Base-by-base conservation (phyloP, 2,888 invertebrate species). In the Dicyrtomina minuta region DNA sequence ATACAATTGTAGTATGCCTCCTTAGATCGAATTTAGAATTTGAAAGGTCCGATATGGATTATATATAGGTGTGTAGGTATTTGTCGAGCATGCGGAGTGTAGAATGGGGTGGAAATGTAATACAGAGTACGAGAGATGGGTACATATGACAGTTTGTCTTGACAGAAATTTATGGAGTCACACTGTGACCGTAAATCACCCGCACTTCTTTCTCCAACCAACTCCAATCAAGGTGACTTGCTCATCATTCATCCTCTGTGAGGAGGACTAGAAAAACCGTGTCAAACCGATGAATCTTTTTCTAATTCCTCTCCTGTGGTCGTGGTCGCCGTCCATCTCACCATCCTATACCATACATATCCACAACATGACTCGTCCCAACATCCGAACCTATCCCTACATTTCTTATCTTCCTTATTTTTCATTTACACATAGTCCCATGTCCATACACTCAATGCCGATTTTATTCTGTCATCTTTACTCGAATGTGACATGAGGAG, bases 121-220 rank as follows among this genome's bases (percentile, higher is more conserved):
- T 41, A 33, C 33, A 33, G 33, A 5, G 17, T n/a, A 39, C 1
- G 41, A 41, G 41, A 59, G 44, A 24, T 39, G 41, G n/a, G 6
- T 41, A 58, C 58, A 55, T 60, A 68, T 68, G 68, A 68, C 68
- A 68, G 68, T 60, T 68, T 68, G 20, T 53, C 68, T 66, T 70
- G 72, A 74, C 67, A 68, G 71, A 65, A 75, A 75, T 75, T 75
- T 75, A 77, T 75, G 77, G 74, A 74, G 74, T 77, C 77, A 75
- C 70, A 77, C 75, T 74, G 73, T 66, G 75, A 74, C 75, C 75
- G 74, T 77, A 77, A 77, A 75, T 77, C 77, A 75, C 74, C 58
- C 55, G 61, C 62, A 61, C 56, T 56, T 68, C 44, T 61, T 43
- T 67, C 67, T 69, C 67, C 60, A 55, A 64, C 56, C 66, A 68